Conservation (phyloP, 1,140 invertebrate species). For the Ganaspis sp. region DNA sequence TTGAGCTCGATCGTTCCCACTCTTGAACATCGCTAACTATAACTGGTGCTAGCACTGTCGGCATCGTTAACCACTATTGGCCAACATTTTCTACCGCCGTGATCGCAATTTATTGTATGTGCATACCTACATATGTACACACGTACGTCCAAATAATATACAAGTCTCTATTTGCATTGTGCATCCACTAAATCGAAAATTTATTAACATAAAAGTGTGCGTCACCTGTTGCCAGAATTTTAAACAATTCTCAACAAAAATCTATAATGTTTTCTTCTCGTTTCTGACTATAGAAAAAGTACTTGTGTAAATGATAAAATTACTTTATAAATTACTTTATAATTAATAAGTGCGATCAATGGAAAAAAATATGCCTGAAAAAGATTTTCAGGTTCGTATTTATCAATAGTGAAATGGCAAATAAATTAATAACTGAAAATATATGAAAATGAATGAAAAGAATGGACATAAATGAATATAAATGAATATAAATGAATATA, state of each 20-base stretch:
- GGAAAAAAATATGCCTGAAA: too few species aligned
- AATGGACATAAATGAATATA: too few species aligned
- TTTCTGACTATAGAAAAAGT: too few species aligned
- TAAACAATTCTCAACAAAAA: not conserved
- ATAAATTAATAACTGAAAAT: too few species aligned
- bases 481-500: too few species aligned
- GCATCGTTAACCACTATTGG: constrained; percentile 46
- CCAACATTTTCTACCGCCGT: constrained; percentile 30
- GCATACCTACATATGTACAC: not conserved
- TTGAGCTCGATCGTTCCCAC: constrained; percentile 43
- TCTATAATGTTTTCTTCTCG: too few species aligned
- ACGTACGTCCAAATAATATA: constrained; percentile 4
- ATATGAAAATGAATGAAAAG: too few species aligned
- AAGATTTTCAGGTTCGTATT: too few species aligned
- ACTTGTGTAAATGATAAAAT: too few species aligned
- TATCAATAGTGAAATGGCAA: too few species aligned
- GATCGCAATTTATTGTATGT: constrained; percentile 51
- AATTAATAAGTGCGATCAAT: too few species aligned
- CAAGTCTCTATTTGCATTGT: not conserved
- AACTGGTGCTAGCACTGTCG: constrained; percentile 34
- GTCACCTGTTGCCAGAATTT: constrained; percentile 24
- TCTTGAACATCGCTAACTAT: constrained; percentile 44
- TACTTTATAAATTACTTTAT: too few species aligned
- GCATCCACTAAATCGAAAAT: not conserved
- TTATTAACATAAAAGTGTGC: not conserved